Evolutionary conservation across 2,113 vertebrate genomes (phyloP).

Genomic region (Prionailurus bengalensis): DNA sequence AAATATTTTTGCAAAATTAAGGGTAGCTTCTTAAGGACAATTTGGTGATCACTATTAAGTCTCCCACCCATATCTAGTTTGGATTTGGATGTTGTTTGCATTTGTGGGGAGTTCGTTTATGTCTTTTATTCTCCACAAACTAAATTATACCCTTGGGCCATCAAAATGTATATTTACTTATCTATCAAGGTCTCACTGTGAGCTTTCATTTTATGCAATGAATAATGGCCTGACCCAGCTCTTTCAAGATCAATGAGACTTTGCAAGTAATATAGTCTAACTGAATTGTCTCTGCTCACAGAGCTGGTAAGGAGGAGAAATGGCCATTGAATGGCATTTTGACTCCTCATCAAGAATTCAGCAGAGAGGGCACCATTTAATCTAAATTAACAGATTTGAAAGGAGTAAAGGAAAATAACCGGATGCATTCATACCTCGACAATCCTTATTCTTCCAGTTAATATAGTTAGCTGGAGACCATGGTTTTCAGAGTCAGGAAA

Average conservation of each 20-base stretch:
- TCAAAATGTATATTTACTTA: neutral
- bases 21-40: conserved; percentile 67
- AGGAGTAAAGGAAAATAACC: neutral
- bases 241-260: neutral
- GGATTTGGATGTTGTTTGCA: conserved; percentile 39
- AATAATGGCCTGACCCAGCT: neutral
- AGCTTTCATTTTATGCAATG: neutral
- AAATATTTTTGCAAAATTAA: conserved; percentile 84
- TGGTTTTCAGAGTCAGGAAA: neutral
- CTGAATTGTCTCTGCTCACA: neutral
- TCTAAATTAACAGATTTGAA: neutral
- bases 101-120: conserved; percentile 6
- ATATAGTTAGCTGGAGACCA: neutral
- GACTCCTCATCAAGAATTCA: neutral
- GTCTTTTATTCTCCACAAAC: conserved; percentile 71
- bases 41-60: conserved; percentile 69
- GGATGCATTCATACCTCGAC: rapidly evolving
- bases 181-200: neutral
- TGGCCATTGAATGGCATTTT: rapidly evolving
- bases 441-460: neutral
- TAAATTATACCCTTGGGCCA: conserved; percentile 73
- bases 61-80: conserved; percentile 82
- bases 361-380: neutral
- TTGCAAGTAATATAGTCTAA: neutral
- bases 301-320: neutral